Evolutionary conservation across 2,888 invertebrate species (phyloP), one percentile per base, ranked within the genome.

Genomic region (Dryobotodes eremita): DNA sequence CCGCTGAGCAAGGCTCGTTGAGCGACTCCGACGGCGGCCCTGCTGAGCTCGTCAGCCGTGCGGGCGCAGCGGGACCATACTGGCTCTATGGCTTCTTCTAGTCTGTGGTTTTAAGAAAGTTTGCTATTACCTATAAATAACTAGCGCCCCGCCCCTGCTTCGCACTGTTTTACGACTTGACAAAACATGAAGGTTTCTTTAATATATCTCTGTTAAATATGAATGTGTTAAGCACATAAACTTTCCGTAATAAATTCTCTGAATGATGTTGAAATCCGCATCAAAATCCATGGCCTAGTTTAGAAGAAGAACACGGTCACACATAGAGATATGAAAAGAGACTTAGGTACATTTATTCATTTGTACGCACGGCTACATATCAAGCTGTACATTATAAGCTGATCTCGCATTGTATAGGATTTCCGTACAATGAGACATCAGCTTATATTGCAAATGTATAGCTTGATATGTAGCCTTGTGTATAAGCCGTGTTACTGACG

Each of bases 1-100:
- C 98, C 99, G n/a, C 98, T 98, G 4, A 98, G 97, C 91, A 99
- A 96, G 91, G 99, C 97, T 66, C 98, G 97, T 91, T 99, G 99
- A 0, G 98, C 98, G 85, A 99, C 97, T 48, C 98, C 98, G 46
- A 98, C 94, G 15, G 98, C 98, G 46, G 98, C 97, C 11, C 98
- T 97, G 26, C 97, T 95, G 0, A 98, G 97, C 89, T 98, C 97
- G 79, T 98, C 96, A 91, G 87, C 93, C 68, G 90, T 95, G 74
- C 91, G 91, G 0, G 91, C 81, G 86, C 94, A 92, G 11, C 95
- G 94, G 0, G 95, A 97, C 96, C 92, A 97, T 69, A 92, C 94
- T 26, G 96, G 97, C 59, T 96, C 96, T 77, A 97, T 94, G 2
- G 96, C 94, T 87, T 98, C 98, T 87, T 98, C 98, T 80, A 97